phyloP scores from a whole-genome alignment of 1,140 invertebrate species.

The Leptinotarsa texana region DNA sequence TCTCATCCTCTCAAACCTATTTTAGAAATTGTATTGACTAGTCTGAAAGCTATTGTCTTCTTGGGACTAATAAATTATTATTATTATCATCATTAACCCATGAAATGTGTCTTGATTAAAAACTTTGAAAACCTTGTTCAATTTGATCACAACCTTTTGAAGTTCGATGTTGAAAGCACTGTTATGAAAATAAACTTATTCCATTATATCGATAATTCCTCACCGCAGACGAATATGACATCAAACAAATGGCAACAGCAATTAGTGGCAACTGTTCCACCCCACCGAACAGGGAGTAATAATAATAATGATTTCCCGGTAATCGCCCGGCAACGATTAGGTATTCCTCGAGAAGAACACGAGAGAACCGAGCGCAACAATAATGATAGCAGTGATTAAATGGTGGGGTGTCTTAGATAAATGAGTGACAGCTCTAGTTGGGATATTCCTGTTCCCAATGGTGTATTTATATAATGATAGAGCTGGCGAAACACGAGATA shows the following conservation, averaged over 20 bases:
- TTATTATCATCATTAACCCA: too few relatives aligned
- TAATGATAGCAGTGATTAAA: slow-evolving; percentile 53
- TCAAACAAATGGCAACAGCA: slow-evolving; percentile 18
- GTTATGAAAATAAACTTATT: background rate
- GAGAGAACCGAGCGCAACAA: slow-evolving; percentile 38
- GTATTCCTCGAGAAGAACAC: slow-evolving; percentile 42
- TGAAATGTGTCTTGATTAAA: too few relatives aligned
- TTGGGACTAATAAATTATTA: too few relatives aligned
- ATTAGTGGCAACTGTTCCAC: slow-evolving; percentile 19
- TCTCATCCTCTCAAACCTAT: too few relatives aligned
- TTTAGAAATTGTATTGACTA: too few relatives aligned
- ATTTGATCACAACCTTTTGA: too few relatives aligned
- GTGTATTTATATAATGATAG: slow-evolving; percentile 56
- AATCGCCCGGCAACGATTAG: slow-evolving; percentile 46
- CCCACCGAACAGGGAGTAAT: slow-evolving; percentile 37
- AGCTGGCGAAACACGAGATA: slow-evolving; percentile 49
- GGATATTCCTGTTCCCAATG: slow-evolving; percentile 50
- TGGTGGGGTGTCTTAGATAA: slow-evolving; percentile 52
- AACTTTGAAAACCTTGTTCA: too few relatives aligned
- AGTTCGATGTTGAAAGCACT: slow-evolving; percentile 14
- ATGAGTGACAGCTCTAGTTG: slow-evolving; percentile 51
- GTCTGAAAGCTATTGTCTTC: too few relatives aligned
- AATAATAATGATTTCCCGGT: slow-evolving; percentile 41
- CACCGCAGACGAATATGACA: background rate
- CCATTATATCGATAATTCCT: background rate